Base-by-base conservation (phyloP, 2,888 invertebrate genomes). In the Sceliomorpha sp. region DNA sequence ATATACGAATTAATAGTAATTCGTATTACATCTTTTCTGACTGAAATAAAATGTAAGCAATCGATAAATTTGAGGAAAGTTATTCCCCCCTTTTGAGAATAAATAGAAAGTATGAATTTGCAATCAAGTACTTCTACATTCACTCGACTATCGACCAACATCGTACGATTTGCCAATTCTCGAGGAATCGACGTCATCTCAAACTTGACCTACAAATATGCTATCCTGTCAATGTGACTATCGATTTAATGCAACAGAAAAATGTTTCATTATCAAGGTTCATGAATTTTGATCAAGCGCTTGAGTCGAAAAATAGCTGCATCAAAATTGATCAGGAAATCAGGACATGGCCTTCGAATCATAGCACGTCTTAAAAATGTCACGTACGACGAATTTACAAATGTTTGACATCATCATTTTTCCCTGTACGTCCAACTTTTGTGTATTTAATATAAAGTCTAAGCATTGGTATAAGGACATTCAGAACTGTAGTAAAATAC, bases 181-280 rank as follows among this genome's bases (percentile, higher is more conserved):
- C 44, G 36, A 51, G 37, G 45, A 53, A 44, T 40, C 44, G 37
- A 32, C 31, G 29, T 45, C 15, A 32, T 37, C 62, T 53, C 51
- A 51, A 53, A 62, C 62, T 62, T 62, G 62, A 62, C 51, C 51
- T 45, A 60, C 60, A 60, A 59, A 51, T 60, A 51, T 44, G 42
- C 44, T 51, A 17, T 31, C 37, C 17, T 51, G 60, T 53, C 62
- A 62, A 62, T 53, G 39, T 7, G 29, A 14, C 14, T 45, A 62
- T 62, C 51, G 53, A 62, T 62, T 62, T 37, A 39, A 36, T 32
- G 62, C 39, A 39, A 34, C 14, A 36, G 14, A 48, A 51, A 53
- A 51, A 62, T 45, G 24, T 53, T 62, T 62, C 39, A 53, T 53
- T 45, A 50, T 24, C 51, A 45, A 62, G 37, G 62, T 53, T 45